phyloP scores from a whole-genome alignment of 2,797 vertebrate species.

The Lagorchestes hirsutus region DNA sequence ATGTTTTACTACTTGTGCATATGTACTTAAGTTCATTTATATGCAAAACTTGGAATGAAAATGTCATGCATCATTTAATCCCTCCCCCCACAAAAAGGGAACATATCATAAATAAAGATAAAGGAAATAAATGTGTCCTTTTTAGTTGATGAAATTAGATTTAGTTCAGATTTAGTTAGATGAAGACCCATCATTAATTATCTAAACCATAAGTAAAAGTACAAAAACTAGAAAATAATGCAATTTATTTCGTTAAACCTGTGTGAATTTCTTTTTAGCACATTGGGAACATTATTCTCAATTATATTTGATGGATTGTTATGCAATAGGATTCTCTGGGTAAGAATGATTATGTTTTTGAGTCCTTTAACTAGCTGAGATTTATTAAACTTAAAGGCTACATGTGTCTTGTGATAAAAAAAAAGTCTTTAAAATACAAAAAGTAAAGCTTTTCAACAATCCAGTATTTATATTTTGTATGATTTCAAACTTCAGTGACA shows the following conservation, averaged over 20 bases:
- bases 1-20: neutral
- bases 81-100: neutral
- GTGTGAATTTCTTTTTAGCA: neutral
- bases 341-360: no score
- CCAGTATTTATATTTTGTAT: no score
- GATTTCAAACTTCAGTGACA: no score
- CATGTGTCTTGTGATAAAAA: no score
- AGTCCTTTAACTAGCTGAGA: no score
- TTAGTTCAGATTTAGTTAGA: no score
- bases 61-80: neutral
- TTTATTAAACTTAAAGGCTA: no score
- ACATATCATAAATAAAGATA: neutral
- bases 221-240: neutral
- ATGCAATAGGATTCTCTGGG: no score
- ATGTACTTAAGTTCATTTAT: neutral
- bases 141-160: neutral
- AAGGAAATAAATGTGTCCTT: neutral
- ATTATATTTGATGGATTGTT: no score
- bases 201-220: neutral
- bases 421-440: no score
- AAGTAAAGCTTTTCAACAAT: no score
- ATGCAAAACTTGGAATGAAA: neutral
- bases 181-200: neutral
- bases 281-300: no score
- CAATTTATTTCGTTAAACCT: neutral